A percentile compares a stretch with the other conserved stretches of the same genome.
Evolutionary conservation across 1,140 invertebrate genomes (phyloP).

Genomic region (Gryllus bimaculatus): DNA sequence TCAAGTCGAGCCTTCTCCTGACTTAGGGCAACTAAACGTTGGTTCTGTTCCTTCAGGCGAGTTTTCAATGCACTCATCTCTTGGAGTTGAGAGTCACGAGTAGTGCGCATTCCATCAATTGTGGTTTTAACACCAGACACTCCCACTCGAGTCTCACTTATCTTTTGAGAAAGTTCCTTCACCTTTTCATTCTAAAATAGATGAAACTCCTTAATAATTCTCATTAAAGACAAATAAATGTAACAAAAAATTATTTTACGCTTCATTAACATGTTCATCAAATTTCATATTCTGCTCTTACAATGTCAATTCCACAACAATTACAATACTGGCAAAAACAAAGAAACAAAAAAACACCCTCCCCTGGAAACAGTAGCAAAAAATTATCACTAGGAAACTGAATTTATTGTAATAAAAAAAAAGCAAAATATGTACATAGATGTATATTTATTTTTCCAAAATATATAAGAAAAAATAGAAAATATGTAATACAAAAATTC

Average conservation of each 20-base stretch:
- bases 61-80: constrained; percentile 83
- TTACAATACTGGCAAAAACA: too few relatives aligned
- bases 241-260: background rate
- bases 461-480: too few relatives aligned
- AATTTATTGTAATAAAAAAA: too few relatives aligned
- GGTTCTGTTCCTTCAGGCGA: constrained; percentile 70
- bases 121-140: constrained; percentile 89
- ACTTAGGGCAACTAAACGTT: constrained; percentile 61
- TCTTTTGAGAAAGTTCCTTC: constrained; percentile 76
- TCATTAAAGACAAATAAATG: background rate
- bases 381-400: too few relatives aligned
- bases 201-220: constrained; percentile 15
- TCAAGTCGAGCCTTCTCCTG: constrained; percentile 75
- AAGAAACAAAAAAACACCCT: too few relatives aligned
- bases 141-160: constrained; percentile 75
- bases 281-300: too few relatives aligned
- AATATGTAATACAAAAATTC: too few relatives aligned
- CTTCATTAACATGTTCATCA: too few relatives aligned
- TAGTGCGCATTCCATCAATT: constrained; percentile 90
- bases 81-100: constrained; percentile 78
- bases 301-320: too few relatives aligned
- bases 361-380: too few relatives aligned
- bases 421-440: too few relatives aligned
- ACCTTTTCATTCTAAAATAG: constrained; percentile 62
- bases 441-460: too few relatives aligned